Evolutionary conservation across 2,113 vertebrate genomes (phyloP).

Genomic region (Leucosticte australis): DNA sequence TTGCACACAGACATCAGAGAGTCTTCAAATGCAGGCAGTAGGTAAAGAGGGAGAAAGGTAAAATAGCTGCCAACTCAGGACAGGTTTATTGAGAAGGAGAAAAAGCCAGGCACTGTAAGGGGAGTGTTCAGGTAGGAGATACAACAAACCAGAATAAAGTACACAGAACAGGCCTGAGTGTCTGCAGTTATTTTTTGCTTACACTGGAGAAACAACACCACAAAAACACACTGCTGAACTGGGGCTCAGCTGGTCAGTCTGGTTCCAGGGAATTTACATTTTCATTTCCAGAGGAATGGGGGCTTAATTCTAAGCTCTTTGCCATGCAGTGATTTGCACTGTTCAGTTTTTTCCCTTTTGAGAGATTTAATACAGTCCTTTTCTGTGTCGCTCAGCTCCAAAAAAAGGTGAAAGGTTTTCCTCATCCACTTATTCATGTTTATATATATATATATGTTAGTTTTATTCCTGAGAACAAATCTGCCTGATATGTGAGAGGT

Average conservation of each 20-base stretch:
- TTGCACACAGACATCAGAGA: not conserved
- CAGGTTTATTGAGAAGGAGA: not conserved
- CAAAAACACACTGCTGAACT: not conserved
- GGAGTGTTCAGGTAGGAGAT: not conserved
- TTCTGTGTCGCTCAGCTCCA: not conserved
- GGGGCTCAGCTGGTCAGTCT: not conserved
- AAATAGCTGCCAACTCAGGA: not conserved
- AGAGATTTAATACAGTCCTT: not conserved
- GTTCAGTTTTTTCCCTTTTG: not conserved
- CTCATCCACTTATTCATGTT: not conserved
- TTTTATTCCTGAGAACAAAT: not conserved
- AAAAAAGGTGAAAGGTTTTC: not conserved
- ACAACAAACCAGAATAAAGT: not conserved
- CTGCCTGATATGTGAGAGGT: not conserved
- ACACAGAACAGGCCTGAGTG: not conserved
- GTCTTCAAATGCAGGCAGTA: not conserved
- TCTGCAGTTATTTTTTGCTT: not conserved
- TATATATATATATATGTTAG: not conserved
- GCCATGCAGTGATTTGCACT: not conserved
- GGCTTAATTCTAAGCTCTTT: not conserved
- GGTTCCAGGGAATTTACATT: not conserved
- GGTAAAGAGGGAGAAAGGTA: not conserved
- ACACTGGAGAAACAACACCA: not conserved
- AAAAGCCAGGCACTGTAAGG: not conserved
- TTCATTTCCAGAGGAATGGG: not conserved